Conservation (phyloP, 1,140 invertebrate genomes). For the Galleria mellonella region DNA sequence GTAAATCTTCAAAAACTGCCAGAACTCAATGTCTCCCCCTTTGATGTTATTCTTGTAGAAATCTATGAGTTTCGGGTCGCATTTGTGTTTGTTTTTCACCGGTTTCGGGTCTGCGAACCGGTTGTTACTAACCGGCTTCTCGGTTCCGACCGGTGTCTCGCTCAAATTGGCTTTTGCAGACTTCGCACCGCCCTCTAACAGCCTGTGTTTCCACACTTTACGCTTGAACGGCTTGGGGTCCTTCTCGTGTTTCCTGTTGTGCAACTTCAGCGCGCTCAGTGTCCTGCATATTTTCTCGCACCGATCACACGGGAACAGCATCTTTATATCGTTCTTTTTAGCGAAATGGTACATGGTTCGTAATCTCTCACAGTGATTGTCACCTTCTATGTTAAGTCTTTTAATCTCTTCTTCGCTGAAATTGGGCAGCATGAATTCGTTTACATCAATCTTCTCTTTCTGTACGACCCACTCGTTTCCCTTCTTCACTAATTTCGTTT, state of each 20-base stretch:
- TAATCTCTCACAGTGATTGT: conserved; percentile 30
- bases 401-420: conserved; percentile 15
- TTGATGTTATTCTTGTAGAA: conserved; percentile 53
- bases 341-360: conserved; percentile 24
- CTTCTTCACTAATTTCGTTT: conserved; percentile 46
- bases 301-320: conserved; percentile 44
- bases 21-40: conserved; percentile 55
- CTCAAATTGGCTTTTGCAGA: conserved; percentile 4
- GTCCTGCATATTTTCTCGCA: conserved; percentile 51
- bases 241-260: conserved; percentile 32
- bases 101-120: conserved; percentile 33
- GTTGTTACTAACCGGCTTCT: conserved; percentile 1
- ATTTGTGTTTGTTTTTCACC: conserved; percentile 45
- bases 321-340: conserved; percentile 30
- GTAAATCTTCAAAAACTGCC: conserved; percentile 59
- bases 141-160: neutral
- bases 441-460: conserved; percentile 22
- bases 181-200: conserved; percentile 6
- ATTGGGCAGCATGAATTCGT: conserved; percentile 27
- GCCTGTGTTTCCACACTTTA: conserved; percentile 50
- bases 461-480: conserved; percentile 45
- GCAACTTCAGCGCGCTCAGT: conserved; percentile 39
- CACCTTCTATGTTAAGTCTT: conserved; percentile 10
- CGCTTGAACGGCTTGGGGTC: conserved; percentile 44
- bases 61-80: conserved; percentile 41